These are phyloP conservation scores for Hepsetus odoe DNA, from an alignment of 2,113 vertebrate genomes.

Conservation along the genomic window DNA sequence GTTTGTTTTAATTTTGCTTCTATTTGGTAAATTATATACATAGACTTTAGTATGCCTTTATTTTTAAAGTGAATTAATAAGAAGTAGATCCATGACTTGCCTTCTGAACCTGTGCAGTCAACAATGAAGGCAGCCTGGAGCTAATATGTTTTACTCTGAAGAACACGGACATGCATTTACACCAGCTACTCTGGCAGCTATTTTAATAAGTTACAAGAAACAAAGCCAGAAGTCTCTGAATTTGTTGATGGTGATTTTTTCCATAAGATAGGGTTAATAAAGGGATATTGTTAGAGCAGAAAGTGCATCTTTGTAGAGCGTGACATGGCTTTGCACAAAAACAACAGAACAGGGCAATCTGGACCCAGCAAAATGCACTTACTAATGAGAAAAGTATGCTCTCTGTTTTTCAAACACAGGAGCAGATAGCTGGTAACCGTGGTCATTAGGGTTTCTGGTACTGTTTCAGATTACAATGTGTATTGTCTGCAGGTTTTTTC, in stretches of 20 bases:
- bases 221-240: not conserved
- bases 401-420: slow-evolving; percentile 30
- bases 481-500: slow-evolving; percentile 36
- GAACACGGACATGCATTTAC: not conserved
- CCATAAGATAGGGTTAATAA: not conserved
- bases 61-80: too few species aligned
- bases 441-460: slow-evolving; percentile 43
- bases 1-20: too few species aligned
- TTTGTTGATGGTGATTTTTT: not conserved
- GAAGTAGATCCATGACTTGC: too few species aligned
- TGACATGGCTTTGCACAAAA: not conserved
- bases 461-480: slow-evolving; percentile 36
- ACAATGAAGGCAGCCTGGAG: too few species aligned
- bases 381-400: slow-evolving; percentile 49
- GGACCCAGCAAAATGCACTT: not conserved
- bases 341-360: not conserved
- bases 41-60: too few species aligned
- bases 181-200: not conserved
- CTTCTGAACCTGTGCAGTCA: too few species aligned
- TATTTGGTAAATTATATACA: too few species aligned
- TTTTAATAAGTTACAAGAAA: not conserved
- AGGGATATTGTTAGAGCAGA: not conserved
- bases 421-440: slow-evolving; percentile 45
- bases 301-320: too few species aligned
- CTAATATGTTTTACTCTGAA: not conserved